Conservation (phyloP, 2,113 vertebrate species). For the Amblyornis subalaris region DNA sequence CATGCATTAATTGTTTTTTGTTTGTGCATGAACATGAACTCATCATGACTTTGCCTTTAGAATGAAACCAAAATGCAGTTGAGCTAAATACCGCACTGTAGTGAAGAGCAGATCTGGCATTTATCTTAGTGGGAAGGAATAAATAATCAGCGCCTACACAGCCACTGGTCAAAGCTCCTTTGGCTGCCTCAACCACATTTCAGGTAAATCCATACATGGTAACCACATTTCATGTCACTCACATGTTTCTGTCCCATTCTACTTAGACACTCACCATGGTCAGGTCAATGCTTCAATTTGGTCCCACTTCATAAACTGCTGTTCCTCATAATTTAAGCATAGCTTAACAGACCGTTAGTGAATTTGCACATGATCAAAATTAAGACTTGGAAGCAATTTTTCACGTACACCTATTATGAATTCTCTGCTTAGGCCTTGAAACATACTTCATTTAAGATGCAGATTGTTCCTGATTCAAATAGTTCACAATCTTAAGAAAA, state of each 20-base stretch:
- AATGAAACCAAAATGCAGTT: background rate
- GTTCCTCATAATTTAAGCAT: background rate
- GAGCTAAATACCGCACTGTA: background rate
- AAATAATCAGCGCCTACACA: background rate
- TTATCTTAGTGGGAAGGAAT: background rate
- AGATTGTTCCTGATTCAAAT: background rate
- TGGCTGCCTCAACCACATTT: background rate
- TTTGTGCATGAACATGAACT: background rate
- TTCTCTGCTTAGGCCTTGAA: background rate
- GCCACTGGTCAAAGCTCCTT: background rate
- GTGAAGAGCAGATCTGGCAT: background rate
- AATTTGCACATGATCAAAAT: background rate
- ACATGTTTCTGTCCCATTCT: background rate
- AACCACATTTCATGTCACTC: background rate
- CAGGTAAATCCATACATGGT: background rate
- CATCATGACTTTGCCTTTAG: background rate
- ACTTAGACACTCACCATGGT: background rate
- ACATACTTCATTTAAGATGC: background rate
- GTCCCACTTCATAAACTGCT: background rate
- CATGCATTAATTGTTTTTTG: background rate
- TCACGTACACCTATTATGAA: background rate
- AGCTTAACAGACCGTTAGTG: background rate
- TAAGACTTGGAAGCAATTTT: background rate
- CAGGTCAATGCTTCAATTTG: background rate
- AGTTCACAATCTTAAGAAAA: background rate